These are phyloP conservation scores for Latheticus oryzae DNA, from an alignment of 2,888 invertebrate species.

Conservation along the genomic window DNA sequence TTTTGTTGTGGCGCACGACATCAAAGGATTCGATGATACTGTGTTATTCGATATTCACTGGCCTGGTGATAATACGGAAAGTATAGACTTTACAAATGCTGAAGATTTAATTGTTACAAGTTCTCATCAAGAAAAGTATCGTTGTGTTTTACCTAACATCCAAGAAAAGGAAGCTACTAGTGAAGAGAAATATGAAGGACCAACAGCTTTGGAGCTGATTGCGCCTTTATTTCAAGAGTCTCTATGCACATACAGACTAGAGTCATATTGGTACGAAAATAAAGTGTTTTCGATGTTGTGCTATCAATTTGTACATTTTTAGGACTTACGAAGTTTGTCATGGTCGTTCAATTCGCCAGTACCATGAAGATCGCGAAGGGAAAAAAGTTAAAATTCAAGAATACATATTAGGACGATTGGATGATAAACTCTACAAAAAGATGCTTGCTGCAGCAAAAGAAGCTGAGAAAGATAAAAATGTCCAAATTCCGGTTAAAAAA, in stretches of 20 bases:
- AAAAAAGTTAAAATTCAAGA: slow-evolving; percentile 86
- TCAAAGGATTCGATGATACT: slow-evolving; percentile 85
- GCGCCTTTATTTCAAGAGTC: slow-evolving; percentile 81
- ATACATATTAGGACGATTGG: slow-evolving; percentile 86
- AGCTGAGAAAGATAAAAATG: slow-evolving; percentile 67
- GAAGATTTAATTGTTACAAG: slow-evolving; percentile 79
- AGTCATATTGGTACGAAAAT: slow-evolving; percentile 85
- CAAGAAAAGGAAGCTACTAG: slow-evolving; percentile 68
- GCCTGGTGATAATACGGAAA: slow-evolving; percentile 70
- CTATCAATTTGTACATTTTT: not conserved
- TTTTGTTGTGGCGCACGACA: slow-evolving; percentile 66
- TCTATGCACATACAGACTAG: slow-evolving; percentile 87
- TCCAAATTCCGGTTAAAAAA: slow-evolving; percentile 71
- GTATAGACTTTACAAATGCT: slow-evolving; percentile 60
- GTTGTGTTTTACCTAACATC: slow-evolving; percentile 82
- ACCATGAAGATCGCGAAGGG: slow-evolving; percentile 94
- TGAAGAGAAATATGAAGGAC: slow-evolving; percentile 77
- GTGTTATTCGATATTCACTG: slow-evolving; percentile 84
- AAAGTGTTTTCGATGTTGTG: no score
- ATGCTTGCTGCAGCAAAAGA: slow-evolving; percentile 68
- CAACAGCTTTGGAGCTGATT: slow-evolving; percentile 82
- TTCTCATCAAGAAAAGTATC: slow-evolving; percentile 83
- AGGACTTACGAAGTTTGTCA: slow-evolving; percentile 94
- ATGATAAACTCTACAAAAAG: slow-evolving; percentile 72
- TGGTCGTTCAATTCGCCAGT: slow-evolving; percentile 90